Evolutionary conservation across 2,888 invertebrate genomes (phyloP).

Genomic region (Itoplectis maculator): DNA sequence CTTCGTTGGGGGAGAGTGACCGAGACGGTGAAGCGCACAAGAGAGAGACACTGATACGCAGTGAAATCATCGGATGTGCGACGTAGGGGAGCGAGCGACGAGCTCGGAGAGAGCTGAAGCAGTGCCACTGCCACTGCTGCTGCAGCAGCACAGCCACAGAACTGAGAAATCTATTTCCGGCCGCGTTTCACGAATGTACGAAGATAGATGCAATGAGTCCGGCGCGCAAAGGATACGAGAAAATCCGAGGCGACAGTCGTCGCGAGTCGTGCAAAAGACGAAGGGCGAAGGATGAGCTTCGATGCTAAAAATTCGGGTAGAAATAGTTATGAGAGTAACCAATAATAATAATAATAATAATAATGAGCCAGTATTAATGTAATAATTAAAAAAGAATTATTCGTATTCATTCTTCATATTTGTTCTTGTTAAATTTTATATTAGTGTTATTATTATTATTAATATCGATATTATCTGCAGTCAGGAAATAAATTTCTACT

Average conservation of each 20-base stretch:
- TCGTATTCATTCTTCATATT: too few relatives aligned
- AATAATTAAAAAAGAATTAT: too few relatives aligned
- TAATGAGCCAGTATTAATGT: too few relatives aligned
- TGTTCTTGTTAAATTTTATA: too few relatives aligned
- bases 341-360: too few relatives aligned
- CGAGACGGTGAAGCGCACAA: too few relatives aligned
- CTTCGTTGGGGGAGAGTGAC: not conserved
- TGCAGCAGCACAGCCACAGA: not conserved
- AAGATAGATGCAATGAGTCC: slow-evolving; percentile 16
- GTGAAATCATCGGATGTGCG: slow-evolving; percentile 11
- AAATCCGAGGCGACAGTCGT: not conserved
- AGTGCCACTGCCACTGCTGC: not conserved
- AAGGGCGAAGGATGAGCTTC: not conserved
- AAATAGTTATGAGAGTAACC: not conserved
- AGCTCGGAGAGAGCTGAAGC: not conserved
- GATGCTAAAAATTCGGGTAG: not conserved
- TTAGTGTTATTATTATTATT: too few relatives aligned
- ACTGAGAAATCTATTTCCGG: slow-evolving; percentile 28
- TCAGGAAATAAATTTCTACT: too few relatives aligned
- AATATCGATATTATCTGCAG: too few relatives aligned
- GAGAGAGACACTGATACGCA: too few relatives aligned
- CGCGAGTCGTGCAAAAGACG: not conserved
- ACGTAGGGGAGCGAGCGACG: slow-evolving; percentile 5
- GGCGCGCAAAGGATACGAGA: slow-evolving; percentile 1
- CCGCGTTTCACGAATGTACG: slow-evolving; percentile 13